Evolutionary conservation across 2,797 vertebrate species (phyloP), one percentile per base, ranked within the genome.

Genomic region (Acestrorhynchus altus): DNA sequence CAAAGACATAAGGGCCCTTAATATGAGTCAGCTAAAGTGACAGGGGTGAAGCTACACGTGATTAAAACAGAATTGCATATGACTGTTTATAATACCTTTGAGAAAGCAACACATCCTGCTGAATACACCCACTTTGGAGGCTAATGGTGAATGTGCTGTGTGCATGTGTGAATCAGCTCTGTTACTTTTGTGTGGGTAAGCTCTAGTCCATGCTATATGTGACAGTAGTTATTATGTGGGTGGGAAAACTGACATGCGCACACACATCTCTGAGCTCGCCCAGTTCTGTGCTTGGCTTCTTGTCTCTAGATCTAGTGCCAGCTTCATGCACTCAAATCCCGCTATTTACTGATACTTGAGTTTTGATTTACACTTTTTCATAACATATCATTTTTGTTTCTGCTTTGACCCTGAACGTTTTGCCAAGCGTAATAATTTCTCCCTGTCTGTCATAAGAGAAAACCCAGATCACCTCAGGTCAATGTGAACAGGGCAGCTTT

Each of bases 161-260:
- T 35, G 31, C 6, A 6, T 6, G 20, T 81, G 76, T 81, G 16
- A 22, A 16, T 68, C 44, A 3, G 46, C 22, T 51, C 10, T 13
- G n/a, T 47, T 49, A 12, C n/a, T 81, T 81, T 79, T 84, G 82
- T 87, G 81, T 82, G 84, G 79, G 65, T 57, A 70, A 83, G 69
- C 24, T 66, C n/a, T 79, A 78, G 87, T 86, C 83, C 82, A 78
- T 83, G 76, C 83, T 89, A 87, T 77, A 85, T 84, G 84, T 75
- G 84, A 88, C 86, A 88, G 83, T 83, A 87, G 83, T 87, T 76
- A 87, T 86, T 90, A 85, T 74, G 75, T 85, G 81, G 77, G 68
- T 8, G 31, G 70, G 51, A 68, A 39, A 78, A 54, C 26, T 22
- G 16, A 60, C 35, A 40, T 24, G 42, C 51, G 26, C 22, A 51